Evolutionary conservation across 2,888 invertebrate genomes (phyloP), one percentile per base, ranked within the genome.

Genomic region (Cyaniris semiargus): DNA sequence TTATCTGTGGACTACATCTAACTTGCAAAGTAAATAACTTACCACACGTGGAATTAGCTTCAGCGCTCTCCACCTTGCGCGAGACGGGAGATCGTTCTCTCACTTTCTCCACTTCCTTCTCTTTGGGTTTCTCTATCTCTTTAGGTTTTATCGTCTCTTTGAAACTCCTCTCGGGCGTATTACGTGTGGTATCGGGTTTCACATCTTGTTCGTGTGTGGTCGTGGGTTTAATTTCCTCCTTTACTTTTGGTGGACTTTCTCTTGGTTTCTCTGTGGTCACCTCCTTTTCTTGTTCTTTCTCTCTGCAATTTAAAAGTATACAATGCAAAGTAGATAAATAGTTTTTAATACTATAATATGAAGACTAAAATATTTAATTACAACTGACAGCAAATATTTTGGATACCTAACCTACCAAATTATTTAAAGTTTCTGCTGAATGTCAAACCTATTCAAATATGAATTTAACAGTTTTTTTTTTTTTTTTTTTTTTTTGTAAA

Each of bases 11-110:
- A 10, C 38, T 10, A 38, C 38, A 38, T 38, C 10, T 5, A 13
- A 66, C 4, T 1, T 27, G 13, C 21, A 58, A 75, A 44, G 5
- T 70, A 53, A 70, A 31, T 3, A 18, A 70, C 89, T 88, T 38
- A 90, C 92, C 92, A 84, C 91, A 90, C 76, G 92, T 93, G 78
- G 92, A 93, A 78, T 93, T 92, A 75, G 90, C 90, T 81, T 90
- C 90, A 5, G 84, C 83, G 4, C 79, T 84, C 21, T 89, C 87
- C 1, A 87, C 85, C 27, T 81, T 85, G 0, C 48, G 74, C 1
- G 72, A 72, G 21, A 83, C 78, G 0, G 88, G 89, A 0, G 88
- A 87, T 0, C 85, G 79, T 0, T 88, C 88, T 79, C 82, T 77
- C 80, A 78, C 66, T 15, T 75, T 78, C 23, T 78, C 78, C 0